A percentile compares a stretch with the other conserved stretches of the same genome.
These are phyloP conservation scores for Ictidomys tridecemlineatus DNA, from an alignment of 2,113 vertebrate genomes.

Conservation along the genomic window DNA sequence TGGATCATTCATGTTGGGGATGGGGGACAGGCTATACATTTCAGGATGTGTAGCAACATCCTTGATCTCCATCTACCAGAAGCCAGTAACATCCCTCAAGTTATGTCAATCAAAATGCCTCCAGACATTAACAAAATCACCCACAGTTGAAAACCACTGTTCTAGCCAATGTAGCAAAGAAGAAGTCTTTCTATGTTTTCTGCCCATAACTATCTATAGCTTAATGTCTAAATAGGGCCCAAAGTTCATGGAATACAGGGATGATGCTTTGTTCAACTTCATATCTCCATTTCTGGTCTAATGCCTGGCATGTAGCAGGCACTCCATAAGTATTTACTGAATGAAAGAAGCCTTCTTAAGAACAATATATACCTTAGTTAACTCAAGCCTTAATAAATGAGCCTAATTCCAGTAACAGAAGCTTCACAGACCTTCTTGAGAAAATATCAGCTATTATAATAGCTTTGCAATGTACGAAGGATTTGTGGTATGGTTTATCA, in stretches of 20 bases:
- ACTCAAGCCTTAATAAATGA: conserved; percentile 70
- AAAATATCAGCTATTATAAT: conserved; percentile 78
- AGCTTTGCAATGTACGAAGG: conserved; percentile 74
- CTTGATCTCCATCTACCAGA: background rate
- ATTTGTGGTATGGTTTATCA: conserved; percentile 80
- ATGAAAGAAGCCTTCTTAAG: conserved; percentile 64
- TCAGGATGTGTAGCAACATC: background rate
- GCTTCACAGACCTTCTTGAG: conserved; percentile 70
- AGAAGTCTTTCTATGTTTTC: conserved; percentile 7
- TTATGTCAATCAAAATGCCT: background rate
- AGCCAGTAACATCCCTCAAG: background rate
- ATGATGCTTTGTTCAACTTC: background rate
- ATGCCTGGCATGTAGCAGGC: background rate
- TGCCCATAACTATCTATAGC: background rate
- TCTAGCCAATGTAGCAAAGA: background rate
- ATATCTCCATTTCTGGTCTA: conserved; percentile 22
- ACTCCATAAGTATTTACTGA: conserved; percentile 21
- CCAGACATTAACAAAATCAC: background rate
- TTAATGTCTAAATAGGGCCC: background rate
- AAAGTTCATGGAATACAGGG: background rate
- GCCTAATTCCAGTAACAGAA: conserved; percentile 80
- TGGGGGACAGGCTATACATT: background rate
- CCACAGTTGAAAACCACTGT: background rate
- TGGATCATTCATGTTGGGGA: background rate
- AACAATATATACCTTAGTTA: conserved; percentile 70